phyloP scores from a whole-genome alignment of 1,140 invertebrate species.

The Lepeophtheirus salmonis region DNA sequence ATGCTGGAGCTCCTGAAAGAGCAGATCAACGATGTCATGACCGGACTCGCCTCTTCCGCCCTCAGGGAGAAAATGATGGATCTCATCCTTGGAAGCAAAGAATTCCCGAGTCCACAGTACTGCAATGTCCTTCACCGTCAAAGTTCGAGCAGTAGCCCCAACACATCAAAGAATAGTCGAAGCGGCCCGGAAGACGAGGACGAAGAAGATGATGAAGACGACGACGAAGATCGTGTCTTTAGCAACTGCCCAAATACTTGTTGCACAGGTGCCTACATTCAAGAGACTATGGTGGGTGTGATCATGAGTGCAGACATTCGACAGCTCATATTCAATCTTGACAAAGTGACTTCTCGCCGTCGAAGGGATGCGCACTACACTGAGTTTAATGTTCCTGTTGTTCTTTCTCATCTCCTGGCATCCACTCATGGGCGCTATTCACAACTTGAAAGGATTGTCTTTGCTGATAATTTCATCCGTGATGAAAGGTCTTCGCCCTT shows the following conservation, averaged over 20 bases:
- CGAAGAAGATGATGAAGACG: not conserved
- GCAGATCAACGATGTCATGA: not conserved
- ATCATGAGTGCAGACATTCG: conserved; percentile 11
- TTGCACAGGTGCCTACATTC: conserved; percentile 15
- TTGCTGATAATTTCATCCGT: conserved; percentile 9
- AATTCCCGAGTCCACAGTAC: conserved; percentile 8
- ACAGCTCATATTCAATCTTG: conserved; percentile 9
- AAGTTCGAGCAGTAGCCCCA: not conserved
- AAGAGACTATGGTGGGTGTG: conserved; percentile 15
- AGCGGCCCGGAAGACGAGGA: not conserved
- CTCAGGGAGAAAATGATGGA: conserved; percentile 10
- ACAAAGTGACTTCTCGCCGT: not conserved
- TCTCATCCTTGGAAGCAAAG: not conserved
- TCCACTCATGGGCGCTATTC: not conserved
- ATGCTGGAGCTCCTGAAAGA: conserved; percentile 11
- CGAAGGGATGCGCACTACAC: not conserved
- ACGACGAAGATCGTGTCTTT: not conserved
- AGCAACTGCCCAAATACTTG: conserved; percentile 8
- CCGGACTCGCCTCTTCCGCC: conserved; percentile 2
- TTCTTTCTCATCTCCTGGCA: conserved; percentile 8
- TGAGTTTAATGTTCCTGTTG: conserved; percentile 13
- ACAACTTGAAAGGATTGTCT: conserved; percentile 5
- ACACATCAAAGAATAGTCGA: too few species aligned
- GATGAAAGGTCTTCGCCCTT: conserved; percentile 7
- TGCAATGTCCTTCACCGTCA: conserved; percentile 1